A percentile compares a stretch with the other conserved stretches of the same genome.
phyloP scores from a whole-genome alignment of 2,113 vertebrate genomes.

The Oryctolagus cuniculus region mOryCun1.1 NC_091436.1:73791001-73791500 shows the following conservation, averaged over 20 bases:
- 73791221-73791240: not conserved
- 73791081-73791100: conserved; percentile 31
- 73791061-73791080: conserved; percentile 48
- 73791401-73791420: not conserved
- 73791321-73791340: conserved; percentile 14
- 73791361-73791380: not conserved
- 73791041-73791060: conserved; percentile 38
- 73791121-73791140: conserved; percentile 37
- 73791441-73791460: not conserved
- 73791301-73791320: conserved; percentile 19
- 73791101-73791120: conserved; percentile 65
- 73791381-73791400: not conserved
- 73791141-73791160: not conserved
- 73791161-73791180: conserved; percentile 23
- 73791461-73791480: not conserved
- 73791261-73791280: not conserved
- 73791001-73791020: conserved; percentile 55
- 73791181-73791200: conserved; percentile 26
- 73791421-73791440: too few species aligned
- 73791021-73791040: conserved; percentile 29
- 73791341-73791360: not conserved
- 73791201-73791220: not conserved
- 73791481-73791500: not conserved
- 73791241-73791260: not conserved
- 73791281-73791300: not conserved